Conservation (phyloP, 2,113 vertebrate genomes). For the Sinosuthora webbiana region DNA sequence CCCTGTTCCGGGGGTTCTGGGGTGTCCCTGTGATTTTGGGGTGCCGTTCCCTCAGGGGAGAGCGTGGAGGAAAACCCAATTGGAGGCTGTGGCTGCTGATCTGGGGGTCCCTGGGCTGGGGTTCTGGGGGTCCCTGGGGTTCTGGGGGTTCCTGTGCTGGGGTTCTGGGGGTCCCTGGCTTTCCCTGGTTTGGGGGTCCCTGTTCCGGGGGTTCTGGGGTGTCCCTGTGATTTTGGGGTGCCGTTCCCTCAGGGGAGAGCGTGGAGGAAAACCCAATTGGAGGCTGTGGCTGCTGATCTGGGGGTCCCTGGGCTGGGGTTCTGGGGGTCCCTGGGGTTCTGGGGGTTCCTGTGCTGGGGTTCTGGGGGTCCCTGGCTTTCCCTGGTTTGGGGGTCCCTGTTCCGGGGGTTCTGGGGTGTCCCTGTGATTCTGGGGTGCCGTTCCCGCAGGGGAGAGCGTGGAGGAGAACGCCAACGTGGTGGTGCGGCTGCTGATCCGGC, state of each 20-base stretch:
- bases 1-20: background rate
- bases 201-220: background rate
- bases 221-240: too few species aligned
- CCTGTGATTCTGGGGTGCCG: background rate
- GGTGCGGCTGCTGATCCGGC: background rate
- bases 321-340: too few species aligned
- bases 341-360: too few species aligned
- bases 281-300: background rate
- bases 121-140: too few species aligned
- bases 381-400: too few species aligned
- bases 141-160: too few species aligned
- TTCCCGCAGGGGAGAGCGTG: background rate
- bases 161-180: too few species aligned
- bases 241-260: background rate
- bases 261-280: constrained; percentile 6
- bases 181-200: too few species aligned
- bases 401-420: background rate
- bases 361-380: too few species aligned
- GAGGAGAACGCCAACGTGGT: constrained; percentile 7
- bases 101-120: too few species aligned
- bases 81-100: too few species aligned
- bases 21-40: background rate
- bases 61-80: background rate
- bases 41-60: rapidly evolving
- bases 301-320: too few species aligned